These are phyloP conservation scores for Odocoileus hemionus DNA, from an alignment of 2,113 vertebrate genomes.

Conservation along the genomic window DNA sequence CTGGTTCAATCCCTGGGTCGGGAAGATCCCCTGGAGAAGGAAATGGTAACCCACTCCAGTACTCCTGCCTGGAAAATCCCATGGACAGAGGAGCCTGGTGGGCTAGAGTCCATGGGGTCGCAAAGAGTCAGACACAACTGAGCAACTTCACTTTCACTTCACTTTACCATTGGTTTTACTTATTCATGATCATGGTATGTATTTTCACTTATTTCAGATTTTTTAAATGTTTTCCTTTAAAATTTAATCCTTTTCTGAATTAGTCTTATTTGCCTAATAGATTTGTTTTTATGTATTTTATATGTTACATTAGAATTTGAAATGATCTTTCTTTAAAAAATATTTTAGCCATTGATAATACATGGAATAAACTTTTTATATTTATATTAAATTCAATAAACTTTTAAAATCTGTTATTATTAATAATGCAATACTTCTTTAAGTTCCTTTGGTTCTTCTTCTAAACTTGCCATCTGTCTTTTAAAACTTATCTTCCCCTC, in stretches of 20 bases:
- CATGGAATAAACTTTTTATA: background rate
- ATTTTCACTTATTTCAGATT: background rate
- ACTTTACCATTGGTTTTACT: background rate
- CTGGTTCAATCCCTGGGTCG: too few species aligned
- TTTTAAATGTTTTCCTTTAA: background rate
- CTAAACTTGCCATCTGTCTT: background rate
- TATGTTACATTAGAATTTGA: background rate
- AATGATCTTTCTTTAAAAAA: background rate
- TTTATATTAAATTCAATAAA: background rate
- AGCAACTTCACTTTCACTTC: too few species aligned
- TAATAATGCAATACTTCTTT: background rate
- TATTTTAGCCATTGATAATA: background rate
- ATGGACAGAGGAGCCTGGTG: too few species aligned
- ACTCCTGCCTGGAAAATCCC: too few species aligned
- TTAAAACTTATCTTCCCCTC: background rate
- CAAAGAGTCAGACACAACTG: too few species aligned
- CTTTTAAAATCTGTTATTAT: background rate
- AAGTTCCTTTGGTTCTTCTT: background rate
- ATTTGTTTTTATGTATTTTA: background rate
- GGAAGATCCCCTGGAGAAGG: too few species aligned
- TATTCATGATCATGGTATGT: background rate
- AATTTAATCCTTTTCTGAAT: background rate
- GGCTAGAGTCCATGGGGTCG: too few species aligned
- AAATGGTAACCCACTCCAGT: too few species aligned
- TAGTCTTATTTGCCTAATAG: background rate